Base-by-base conservation (phyloP, 2,797 vertebrate species). In the Neomorphus geoffroyi region DNA sequence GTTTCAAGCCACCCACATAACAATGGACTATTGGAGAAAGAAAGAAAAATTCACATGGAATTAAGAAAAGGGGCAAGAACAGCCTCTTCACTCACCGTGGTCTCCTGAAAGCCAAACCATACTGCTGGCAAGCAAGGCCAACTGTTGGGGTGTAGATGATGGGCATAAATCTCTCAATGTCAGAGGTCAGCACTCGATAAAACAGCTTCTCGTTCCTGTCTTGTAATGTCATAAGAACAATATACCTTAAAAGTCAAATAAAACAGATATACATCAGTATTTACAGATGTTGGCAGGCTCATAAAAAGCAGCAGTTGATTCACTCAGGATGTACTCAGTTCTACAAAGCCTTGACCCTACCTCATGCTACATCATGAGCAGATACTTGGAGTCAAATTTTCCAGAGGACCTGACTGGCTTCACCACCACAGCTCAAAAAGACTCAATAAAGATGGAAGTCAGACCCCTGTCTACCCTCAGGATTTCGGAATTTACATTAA, bases 171-270 rank as follows among this genome's bases (percentile, higher is more conserved):
- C 98, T 98, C 96, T 99, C 99, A 0, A 99, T 98, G 62, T 99
- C 98, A 0, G 99, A 99, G 5, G 99, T 99, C 93, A 99, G 97
- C 94, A 99, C 91, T 15, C 99, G 98, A 96, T 99, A 99, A 96
- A 99, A 99, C n/a, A 99, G 97, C 97, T 99, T 99, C 97, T 99
- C 99, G 3, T 99, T 99, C 91, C 99, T 98, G 97, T 99, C 99
- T 98, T 99, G 99, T 72, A 99, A 98, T 1, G 99, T 99, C 99
- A 99, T 99, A 88, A 99, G 98, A 84, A 99, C 97, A 96, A 99
- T 99, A 95, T 99, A 99, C 97, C 99, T 99, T 80, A 95, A 65
- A 92, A 89, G 32, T 28, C 61, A 82, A 80, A 94, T 21, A 60
- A 92, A 84, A 43, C 6, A 91, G 27, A 71, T 33, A 45, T 4